These are phyloP conservation scores for Epinotia demarniana DNA, from an alignment of 2,888 invertebrate genomes.

Conservation along the genomic window DNA sequence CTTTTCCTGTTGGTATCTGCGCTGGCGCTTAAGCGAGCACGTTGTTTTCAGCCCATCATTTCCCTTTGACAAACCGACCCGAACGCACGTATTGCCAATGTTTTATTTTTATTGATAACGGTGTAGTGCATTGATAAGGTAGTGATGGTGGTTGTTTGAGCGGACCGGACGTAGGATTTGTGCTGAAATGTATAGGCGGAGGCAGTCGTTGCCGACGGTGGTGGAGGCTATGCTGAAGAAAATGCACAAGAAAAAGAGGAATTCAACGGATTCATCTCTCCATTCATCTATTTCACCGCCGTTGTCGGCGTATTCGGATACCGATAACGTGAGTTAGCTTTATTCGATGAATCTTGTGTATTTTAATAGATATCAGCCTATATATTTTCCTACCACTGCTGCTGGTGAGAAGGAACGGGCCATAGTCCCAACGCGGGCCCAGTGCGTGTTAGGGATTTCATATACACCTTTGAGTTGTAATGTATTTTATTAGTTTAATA, in stretches of 20 bases:
- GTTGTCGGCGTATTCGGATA: constrained; percentile 48
- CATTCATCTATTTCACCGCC: constrained; percentile 57
- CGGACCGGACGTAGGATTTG: constrained; percentile 27
- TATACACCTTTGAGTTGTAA: not conserved
- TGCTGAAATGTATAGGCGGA: constrained; percentile 56
- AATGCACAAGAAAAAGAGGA: constrained; percentile 52
- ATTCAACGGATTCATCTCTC: constrained; percentile 58
- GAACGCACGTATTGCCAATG: constrained; percentile 67
- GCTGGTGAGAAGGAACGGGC: no score
- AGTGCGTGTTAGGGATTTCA: no score
- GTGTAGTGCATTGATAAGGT: constrained; percentile 38
- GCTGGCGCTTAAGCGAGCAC: constrained; percentile 57
- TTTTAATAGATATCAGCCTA: not conserved
- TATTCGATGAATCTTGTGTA: constrained; percentile 8
- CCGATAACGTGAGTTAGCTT: constrained; percentile 55
- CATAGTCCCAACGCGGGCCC: no score
- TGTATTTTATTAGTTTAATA: not conserved
- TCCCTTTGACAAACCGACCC: constrained; percentile 73
- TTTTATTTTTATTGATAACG: constrained; percentile 39
- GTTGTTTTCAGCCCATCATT: constrained; percentile 71
- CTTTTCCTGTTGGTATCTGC: constrained; percentile 71
- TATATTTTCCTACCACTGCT: no score
- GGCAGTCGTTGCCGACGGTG: constrained; percentile 64
- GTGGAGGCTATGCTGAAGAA: constrained; percentile 63
- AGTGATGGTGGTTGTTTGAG: constrained; percentile 33